Evolutionary conservation across 2,888 invertebrate species (phyloP), one percentile per base, ranked within the genome.

Genomic region (Ametastegia equiseti): DNA sequence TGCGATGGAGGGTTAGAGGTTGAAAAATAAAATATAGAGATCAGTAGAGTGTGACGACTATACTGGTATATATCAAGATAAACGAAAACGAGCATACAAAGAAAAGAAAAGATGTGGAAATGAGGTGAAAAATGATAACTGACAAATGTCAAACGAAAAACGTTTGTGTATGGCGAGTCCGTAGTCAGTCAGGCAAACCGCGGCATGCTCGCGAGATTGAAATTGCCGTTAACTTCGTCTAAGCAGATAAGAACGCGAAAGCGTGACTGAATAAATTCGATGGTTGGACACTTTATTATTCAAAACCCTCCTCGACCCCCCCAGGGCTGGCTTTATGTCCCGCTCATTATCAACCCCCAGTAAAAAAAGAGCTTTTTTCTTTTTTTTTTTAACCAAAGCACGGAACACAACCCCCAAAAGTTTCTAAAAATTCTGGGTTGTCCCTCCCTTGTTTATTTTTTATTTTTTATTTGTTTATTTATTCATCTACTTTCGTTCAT

Each of bases 261-360:
- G 83, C 84, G 85, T 86, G 86, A 86, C 86, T 84, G 80, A 82
- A 75, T 84, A 84, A 86, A 87, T 86, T 87, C 83, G 82, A 83
- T 82, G 71, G 42, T 30, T 30, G 27, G 81, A 80, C 82, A 83
- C 84, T 84, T 86, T 65, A 84, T 87, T 87, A 86, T 85, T 85
- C 82, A 81, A 77, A 83, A 81, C 67, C 77, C 79, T 69, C 83
- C 67, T 45, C 71, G 33, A 67, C 45, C 54, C 77, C 50, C 57
- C n/a, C 39, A 80, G 65, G 65, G 54, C 47, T 75, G 50, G n/a
- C n/a, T n/a, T n/a, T n/a, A n/a, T n/a, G n/a, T n/a, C n/a, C n/a
- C n/a, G 73, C 42, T 39, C 39, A 50, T 81, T 67, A 67, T 27
- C 78, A 54, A 30, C 80, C 50, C 19, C 50, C 19, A 11, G 23